phyloP scores from a whole-genome alignment of 2,797 vertebrate species.

The Rhinella marina region DNA sequence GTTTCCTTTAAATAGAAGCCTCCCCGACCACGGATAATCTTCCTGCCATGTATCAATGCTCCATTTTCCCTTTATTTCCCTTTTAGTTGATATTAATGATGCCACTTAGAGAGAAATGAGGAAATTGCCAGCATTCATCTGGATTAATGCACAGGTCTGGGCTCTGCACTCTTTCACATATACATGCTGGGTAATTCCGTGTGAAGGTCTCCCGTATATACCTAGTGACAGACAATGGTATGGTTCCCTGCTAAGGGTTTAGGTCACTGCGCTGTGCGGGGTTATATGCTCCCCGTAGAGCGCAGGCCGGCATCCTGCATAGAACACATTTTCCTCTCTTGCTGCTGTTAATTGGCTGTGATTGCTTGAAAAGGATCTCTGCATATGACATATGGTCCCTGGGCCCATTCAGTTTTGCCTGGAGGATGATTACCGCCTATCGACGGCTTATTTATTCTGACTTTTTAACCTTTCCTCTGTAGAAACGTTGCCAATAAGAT shows the following conservation, averaged over 20 bases:
- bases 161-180: neutral
- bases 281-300: conserved; percentile 15
- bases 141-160: neutral
- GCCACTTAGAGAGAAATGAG: neutral
- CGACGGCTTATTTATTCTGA: conserved; percentile 7
- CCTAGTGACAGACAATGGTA: conserved; percentile 12
- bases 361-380: conserved; percentile 49
- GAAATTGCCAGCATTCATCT: conserved; percentile 14
- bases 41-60: neutral
- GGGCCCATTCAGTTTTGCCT: conserved; percentile 11
- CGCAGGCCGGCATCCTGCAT: neutral
- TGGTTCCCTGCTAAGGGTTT: conserved; percentile 1
- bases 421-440: conserved; percentile 37
- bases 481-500: neutral
- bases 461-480: conserved; percentile 38
- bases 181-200: conserved; percentile 2
- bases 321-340: neutral
- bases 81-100: conserved; percentile 13
- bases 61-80: neutral
- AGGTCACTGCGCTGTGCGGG: neutral
- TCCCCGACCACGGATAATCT: neutral
- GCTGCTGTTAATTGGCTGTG: conserved; percentile 51
- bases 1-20: neutral
- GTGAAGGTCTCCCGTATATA: neutral
- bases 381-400: conserved; percentile 39